Evolutionary conservation across 2,797 vertebrate genomes (phyloP), one percentile per base, ranked within the genome.

Genomic region (Triplophysa yarkandensis): DNA sequence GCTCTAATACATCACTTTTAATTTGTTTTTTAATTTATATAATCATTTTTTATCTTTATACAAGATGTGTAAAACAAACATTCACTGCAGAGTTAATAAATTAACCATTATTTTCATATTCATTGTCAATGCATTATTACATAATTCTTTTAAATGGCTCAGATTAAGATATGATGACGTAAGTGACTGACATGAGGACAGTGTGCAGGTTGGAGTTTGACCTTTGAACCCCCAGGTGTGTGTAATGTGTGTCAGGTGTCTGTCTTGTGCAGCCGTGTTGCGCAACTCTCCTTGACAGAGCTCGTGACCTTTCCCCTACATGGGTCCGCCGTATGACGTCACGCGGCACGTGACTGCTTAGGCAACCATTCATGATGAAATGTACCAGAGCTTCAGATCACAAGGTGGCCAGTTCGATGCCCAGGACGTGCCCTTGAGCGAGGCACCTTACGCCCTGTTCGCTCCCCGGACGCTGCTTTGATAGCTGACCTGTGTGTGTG

Each of bases 231-330:
- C 50, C 13, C 34, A n/a, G n/a, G 19, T 39, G 28, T 48, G 39
- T 67, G 54, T 32, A 34, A 13, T 67, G 34, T 36, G 23, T 58
- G 25, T 36, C 7, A 25, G 2, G 11, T 64, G 34, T 13, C 16
- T 19, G 17, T 62, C 11, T 50, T 19, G 9, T 21, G 21, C 21
- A 32, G 41, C 36, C 16, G n/a, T 25, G 17, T 82, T 77, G 67
- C 55, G 19, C 69, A 79, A 80, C 57, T 75, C 58, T 50, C 66
- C 80, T 82, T 65, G 32, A 30, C 36, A 28, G 65, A 14, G 21
- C 17, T 9, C 8, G 39, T 21, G 50, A 79, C 77, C 67, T 61
- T 75, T 79, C 61, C 52, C 13, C 61, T 70, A 70, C 23, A 64
- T 68, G 32, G 6, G 23, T 27, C 28, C 25, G 17, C 30, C 4